A percentile compares a stretch with the other conserved stretches of the same genome.
Conservation (phyloP, 37 sponge, comb jelly and placozoan species). For the Petrosia ficiformis region DNA sequence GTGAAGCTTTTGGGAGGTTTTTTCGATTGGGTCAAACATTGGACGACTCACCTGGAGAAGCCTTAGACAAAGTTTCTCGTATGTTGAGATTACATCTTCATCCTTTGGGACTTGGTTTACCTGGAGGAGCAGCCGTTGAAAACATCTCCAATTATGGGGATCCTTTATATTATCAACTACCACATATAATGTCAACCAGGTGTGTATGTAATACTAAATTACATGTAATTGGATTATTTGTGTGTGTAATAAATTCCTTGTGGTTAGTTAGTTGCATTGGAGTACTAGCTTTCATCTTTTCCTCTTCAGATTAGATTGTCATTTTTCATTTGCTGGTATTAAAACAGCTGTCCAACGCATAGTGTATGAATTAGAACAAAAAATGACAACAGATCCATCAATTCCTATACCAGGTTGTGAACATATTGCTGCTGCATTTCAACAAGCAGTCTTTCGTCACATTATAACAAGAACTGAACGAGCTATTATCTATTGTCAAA, state of each 20-base stretch:
- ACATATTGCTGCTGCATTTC: slow-evolving; percentile 65
- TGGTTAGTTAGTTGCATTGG: neutral
- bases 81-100: slow-evolving; percentile 51
- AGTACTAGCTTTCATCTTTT: neutral
- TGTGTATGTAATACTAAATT: neutral
- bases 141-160: slow-evolving; percentile 40
- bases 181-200: slow-evolving; percentile 34
- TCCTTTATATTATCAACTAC: slow-evolving; percentile 19
- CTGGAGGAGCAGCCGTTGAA: slow-evolving; percentile 83
- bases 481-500: slow-evolving; percentile 39
- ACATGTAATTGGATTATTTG: neutral
- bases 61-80: slow-evolving; percentile 59
- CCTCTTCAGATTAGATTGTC: slow-evolving; percentile 37
- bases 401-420: slow-evolving; percentile 30
- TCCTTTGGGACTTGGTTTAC: slow-evolving; percentile 29
- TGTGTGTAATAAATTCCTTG: neutral
- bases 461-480: slow-evolving; percentile 35
- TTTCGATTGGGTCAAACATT: slow-evolving; percentile 34
- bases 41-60: slow-evolving; percentile 76
- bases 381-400: neutral
- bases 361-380: neutral
- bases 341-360: slow-evolving; percentile 32
- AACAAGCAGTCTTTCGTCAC: slow-evolving; percentile 44
- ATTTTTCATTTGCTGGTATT: slow-evolving; percentile 81
- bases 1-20: slow-evolving; percentile 30